Conservation (phyloP, 2,797 vertebrate genomes). For the Protosalanx chinensis region DNA sequence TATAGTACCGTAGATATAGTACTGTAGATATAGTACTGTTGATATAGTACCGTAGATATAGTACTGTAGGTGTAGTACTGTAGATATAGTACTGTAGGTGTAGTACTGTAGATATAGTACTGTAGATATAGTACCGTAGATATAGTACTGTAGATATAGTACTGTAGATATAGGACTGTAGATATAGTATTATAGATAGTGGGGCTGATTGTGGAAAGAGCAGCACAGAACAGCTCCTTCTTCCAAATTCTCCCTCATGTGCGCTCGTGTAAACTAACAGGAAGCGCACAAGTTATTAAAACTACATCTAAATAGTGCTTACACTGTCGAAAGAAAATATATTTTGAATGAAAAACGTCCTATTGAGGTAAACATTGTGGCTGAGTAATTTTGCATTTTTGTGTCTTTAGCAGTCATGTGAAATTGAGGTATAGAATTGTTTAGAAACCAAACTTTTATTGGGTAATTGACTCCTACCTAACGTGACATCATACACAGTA, state of each 20-base stretch:
- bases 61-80: not conserved
- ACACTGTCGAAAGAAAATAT: constrained; percentile 3
- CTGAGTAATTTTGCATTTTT: constrained; percentile 8
- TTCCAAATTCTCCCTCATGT: not conserved
- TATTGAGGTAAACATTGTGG: constrained; percentile 50
- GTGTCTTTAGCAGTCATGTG: not conserved
- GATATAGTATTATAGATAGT: not conserved
- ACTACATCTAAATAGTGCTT: constrained; percentile 1
- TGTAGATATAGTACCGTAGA: not conserved
- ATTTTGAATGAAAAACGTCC: constrained; percentile 13
- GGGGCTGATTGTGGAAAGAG: not conserved
- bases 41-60: not conserved
- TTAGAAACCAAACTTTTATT: not conserved
- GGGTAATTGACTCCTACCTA: not conserved
- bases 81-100: not conserved
- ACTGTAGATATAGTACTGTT: not conserved
- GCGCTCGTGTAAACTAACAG: too few relatives aligned
- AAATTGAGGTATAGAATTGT: constrained; percentile 22
- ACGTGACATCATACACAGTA: not conserved
- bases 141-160: not conserved
- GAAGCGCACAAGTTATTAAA: too few relatives aligned
- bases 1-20: not conserved
- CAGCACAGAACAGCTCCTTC: not conserved
- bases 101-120: not conserved
- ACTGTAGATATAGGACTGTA: not conserved